Evolutionary conservation across 2,888 invertebrate genomes (phyloP).

Genomic region (Spisula subtruncata): DNA sequence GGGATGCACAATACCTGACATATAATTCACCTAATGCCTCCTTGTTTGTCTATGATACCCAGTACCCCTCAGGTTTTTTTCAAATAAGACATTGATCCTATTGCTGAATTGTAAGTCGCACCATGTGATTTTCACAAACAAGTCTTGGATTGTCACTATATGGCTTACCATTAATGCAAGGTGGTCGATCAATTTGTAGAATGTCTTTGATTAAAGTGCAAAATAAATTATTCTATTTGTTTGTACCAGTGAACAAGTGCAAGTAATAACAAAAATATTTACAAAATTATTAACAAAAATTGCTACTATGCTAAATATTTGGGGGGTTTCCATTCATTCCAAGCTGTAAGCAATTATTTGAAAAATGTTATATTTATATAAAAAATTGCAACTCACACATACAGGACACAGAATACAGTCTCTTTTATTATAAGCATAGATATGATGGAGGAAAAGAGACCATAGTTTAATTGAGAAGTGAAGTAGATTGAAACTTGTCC

Average conservation of each 20-base stretch:
- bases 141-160: neutral
- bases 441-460: neutral
- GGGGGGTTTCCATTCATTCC: neutral
- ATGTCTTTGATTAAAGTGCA: constrained; percentile 43
- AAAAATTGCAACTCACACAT: neutral
- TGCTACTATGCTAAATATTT: neutral
- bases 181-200: constrained; percentile 15
- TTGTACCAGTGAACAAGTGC: constrained; percentile 23
- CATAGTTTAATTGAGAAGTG: constrained; percentile 37
- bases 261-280: too few species aligned
- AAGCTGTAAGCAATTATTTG: neutral
- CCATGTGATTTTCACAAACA: constrained; percentile 32
- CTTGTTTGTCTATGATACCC: neutral
- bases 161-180: neutral
- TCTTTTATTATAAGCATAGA: neutral
- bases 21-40: neutral
- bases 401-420: neutral
- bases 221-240: constrained; percentile 33
- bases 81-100: neutral
- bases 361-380: neutral
- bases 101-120: neutral
- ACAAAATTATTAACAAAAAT: constrained; percentile 32
- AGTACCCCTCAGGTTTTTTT: neutral
- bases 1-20: neutral
- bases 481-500: constrained; percentile 29